Evolutionary conservation across 1,140 invertebrate species (phyloP).

Genomic region (Nylanderia fulva): DNA sequence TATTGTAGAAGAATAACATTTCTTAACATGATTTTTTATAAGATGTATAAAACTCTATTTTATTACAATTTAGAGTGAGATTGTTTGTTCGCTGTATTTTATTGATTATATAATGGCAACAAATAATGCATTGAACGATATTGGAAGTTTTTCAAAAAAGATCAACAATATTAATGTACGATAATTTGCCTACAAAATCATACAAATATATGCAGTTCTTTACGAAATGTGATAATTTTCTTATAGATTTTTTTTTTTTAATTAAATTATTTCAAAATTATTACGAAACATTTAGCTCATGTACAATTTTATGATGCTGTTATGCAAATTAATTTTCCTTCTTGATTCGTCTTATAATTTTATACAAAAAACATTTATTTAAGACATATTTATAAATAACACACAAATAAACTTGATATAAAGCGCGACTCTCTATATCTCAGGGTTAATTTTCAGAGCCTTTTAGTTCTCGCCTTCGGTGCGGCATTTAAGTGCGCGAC

Average conservation of each 20-base stretch:
- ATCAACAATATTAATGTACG: neutral
- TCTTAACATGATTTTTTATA: no score
- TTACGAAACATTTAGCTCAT: neutral
- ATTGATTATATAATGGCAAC: no score
- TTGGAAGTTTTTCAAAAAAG: neutral
- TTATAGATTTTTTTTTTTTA: no score
- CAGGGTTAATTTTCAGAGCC: conserved; percentile 19
- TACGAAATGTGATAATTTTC: neutral
- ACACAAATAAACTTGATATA: neutral
- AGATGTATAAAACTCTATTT: neutral
- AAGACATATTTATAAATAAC: neutral
- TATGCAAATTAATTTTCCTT: neutral
- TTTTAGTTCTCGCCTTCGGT: conserved; percentile 9
- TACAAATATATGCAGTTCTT: neutral
- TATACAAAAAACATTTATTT: neutral
- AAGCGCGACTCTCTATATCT: neutral
- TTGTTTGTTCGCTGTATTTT: neutral
- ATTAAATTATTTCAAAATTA: neutral
- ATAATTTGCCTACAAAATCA: neutral
- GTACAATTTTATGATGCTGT: neutral
- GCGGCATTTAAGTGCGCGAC: conserved; percentile 40
- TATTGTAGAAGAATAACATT: no score
- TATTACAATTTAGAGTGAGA: neutral
- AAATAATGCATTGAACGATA: neutral
- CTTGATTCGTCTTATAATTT: neutral